A percentile compares a stretch with the other conserved stretches of the same genome.
Evolutionary conservation across 2,888 invertebrate species (phyloP).

Genomic region (Scotopteryx bipunctaria): DNA sequence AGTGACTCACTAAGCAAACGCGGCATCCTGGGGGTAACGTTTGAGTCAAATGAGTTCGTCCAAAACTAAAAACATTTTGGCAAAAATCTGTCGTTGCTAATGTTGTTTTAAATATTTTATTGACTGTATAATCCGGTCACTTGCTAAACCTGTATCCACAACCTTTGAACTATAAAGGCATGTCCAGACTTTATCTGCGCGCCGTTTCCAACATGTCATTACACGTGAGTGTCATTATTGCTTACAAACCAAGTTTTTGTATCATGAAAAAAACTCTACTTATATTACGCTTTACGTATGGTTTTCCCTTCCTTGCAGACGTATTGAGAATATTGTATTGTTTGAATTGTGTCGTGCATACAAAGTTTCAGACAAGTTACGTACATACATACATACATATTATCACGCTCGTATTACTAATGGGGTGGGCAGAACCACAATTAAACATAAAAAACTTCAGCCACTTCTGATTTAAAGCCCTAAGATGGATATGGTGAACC

Average conservation of each 20-base stretch:
- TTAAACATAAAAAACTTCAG: no score
- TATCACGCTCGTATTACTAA: no score
- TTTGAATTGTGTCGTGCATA: not conserved
- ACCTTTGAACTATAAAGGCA: constrained; percentile 74
- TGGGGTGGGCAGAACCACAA: no score
- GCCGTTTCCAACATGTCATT: constrained; percentile 17
- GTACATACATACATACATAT: no score
- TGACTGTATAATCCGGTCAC: constrained; percentile 54
- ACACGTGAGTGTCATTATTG: constrained; percentile 14
- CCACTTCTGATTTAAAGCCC: no score
- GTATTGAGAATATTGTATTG: not conserved
- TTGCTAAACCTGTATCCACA: constrained; percentile 60
- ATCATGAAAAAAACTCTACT: not conserved
- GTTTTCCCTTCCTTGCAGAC: constrained; percentile 5
- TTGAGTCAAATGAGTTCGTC: constrained; percentile 26
- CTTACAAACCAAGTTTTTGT: constrained; percentile 13
- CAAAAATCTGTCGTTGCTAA: constrained; percentile 48
- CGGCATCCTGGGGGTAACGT: constrained; percentile 11
- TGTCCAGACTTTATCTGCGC: constrained; percentile 31
- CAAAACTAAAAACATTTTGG: constrained; percentile 38
- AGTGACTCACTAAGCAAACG: constrained; percentile 15
- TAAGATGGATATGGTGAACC: no score
- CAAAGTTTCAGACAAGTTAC: not conserved
- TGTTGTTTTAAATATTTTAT: constrained; percentile 57
- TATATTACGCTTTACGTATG: not conserved